Conservation (phyloP, 2,113 vertebrate species). For the Ifrita kowaldi region DNA sequence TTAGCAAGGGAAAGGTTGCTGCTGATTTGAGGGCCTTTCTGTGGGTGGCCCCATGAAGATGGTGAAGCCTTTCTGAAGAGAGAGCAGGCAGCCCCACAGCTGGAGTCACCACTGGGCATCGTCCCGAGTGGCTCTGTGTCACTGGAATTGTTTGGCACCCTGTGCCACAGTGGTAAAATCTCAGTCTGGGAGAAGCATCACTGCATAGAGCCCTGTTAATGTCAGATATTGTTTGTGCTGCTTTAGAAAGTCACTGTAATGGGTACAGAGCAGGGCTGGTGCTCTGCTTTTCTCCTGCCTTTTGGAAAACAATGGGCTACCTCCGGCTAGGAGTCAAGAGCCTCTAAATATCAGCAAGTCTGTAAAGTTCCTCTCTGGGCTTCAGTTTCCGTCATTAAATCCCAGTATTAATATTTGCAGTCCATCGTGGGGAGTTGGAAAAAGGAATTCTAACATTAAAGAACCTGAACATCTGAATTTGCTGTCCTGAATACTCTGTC, state of each 20-base stretch:
- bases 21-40: background rate
- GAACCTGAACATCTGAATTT: background rate
- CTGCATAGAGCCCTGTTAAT: fast-evolving
- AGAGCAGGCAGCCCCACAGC: background rate
- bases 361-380: background rate
- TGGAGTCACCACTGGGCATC: background rate
- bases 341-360: background rate
- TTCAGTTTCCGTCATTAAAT: background rate
- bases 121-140: background rate
- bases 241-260: background rate
- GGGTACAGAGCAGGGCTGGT: background rate
- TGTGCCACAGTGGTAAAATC: background rate
- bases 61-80: background rate
- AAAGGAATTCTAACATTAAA: background rate
- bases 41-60: background rate
- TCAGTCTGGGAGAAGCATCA: background rate
- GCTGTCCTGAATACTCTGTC: background rate
- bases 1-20: background rate
- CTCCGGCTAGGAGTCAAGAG: background rate
- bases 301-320: fast-evolving
- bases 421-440: background rate
- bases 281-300: background rate
- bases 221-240: background rate
- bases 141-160: background rate
- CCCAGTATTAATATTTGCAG: background rate